Evolutionary conservation across 2,888 invertebrate species (phyloP).

Genomic region (Melanargia galathea): DNA sequence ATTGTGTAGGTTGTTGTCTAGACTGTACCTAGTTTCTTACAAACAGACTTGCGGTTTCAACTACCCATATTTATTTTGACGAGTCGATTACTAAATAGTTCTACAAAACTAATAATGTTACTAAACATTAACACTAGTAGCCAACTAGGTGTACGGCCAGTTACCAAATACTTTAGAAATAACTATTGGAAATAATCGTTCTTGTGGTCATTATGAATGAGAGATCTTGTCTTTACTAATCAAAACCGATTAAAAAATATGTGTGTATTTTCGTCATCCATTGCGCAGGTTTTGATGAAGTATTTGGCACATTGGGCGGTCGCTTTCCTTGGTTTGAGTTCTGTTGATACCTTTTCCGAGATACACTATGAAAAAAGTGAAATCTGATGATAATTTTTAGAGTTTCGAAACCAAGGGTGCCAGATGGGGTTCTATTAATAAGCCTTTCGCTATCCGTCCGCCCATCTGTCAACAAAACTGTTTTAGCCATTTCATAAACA

Average conservation of each 20-base stretch:
- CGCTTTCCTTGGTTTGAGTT: no score
- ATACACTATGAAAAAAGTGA: no score
- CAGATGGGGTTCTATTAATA: no score
- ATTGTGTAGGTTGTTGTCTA: neutral
- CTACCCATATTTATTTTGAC: neutral
- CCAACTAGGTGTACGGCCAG: neutral
- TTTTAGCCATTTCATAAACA: no score
- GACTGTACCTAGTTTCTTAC: neutral
- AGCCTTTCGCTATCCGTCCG: no score
- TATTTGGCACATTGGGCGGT: no score
- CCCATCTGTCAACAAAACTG: no score
- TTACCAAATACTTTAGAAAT: slow-evolving; percentile 13
- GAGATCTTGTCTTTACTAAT: neutral
- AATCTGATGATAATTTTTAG: no score
- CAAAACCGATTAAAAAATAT: neutral
- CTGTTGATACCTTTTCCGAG: no score
- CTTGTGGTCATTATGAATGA: neutral
- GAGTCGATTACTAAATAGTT: neutral
- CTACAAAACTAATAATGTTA: slow-evolving; percentile 4
- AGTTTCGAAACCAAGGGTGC: no score
- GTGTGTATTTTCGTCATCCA: neutral
- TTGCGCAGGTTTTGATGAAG: neutral
- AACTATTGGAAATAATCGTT: neutral
- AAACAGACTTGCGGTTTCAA: neutral
- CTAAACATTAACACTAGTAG: neutral